Percentiles rank a stretch among this genome's conserved stretches.
These are phyloP conservation scores for Nerophis lumbriciformis DNA, from an alignment of 2,113 vertebrate genomes.

Conservation along the genomic window DNA sequence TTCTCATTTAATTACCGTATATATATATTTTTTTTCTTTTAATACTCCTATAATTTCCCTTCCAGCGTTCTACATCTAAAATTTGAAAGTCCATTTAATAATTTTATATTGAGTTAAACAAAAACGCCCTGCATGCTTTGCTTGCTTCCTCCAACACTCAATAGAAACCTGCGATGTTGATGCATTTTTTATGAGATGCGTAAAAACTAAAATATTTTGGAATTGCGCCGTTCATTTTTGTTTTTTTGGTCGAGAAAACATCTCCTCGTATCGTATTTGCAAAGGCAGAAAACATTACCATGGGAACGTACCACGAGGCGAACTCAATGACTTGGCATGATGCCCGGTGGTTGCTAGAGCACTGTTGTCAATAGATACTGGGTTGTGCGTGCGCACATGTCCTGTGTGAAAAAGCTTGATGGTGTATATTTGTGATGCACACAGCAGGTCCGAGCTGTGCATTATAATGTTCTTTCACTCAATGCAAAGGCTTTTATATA, in stretches of 20 bases:
- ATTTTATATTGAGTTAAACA: not conserved
- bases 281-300: conserved; percentile 73
- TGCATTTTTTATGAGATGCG: conserved; percentile 22
- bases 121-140: not conserved
- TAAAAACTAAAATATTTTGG: conserved; percentile 27
- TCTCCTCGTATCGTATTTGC: conserved; percentile 67
- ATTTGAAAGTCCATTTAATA: not conserved
- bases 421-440: not conserved
- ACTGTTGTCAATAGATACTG: conserved; percentile 69
- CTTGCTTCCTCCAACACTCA: not conserved
- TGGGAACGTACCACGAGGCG: conserved; percentile 73
- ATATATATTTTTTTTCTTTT: not conserved
- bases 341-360: conserved; percentile 76
- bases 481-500: conserved; percentile 12
- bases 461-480: conserved; percentile 26
- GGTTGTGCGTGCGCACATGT: conserved; percentile 42
- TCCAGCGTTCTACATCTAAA: not conserved
- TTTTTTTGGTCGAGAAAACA: conserved; percentile 34
- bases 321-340: conserved; percentile 70
- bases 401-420: conserved; percentile 5
- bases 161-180: conserved; percentile 12
- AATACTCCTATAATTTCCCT: not conserved
- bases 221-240: conserved; percentile 45
- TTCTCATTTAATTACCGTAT: too few relatives aligned
- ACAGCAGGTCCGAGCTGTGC: not conserved